Evolutionary conservation across 2,113 vertebrate species (phyloP).

Genomic region (Triplophysa dalaica): DNA sequence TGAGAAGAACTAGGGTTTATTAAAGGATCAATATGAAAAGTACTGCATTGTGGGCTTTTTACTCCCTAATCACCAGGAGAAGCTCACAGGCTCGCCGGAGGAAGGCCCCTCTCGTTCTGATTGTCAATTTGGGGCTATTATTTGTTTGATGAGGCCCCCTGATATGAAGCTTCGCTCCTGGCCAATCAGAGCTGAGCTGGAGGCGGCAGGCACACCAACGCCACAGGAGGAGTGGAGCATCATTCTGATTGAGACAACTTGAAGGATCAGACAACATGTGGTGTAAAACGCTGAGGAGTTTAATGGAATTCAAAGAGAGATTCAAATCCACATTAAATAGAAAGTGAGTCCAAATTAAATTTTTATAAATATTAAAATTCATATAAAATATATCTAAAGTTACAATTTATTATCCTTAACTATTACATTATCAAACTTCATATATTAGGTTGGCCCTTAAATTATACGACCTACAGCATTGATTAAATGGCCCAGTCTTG

Average conservation of each 20-base stretch:
- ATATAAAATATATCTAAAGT: too few species aligned
- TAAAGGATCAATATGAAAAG: constrained; percentile 43
- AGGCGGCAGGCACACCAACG: constrained; percentile 39
- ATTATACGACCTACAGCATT: not conserved
- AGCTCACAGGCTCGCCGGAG: constrained; percentile 17
- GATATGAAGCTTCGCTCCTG: constrained; percentile 45
- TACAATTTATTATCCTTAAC: too few species aligned
- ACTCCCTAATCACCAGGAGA: constrained; percentile 33
- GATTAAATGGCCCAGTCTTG: not conserved
- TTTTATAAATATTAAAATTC: too few species aligned
- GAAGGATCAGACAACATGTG: constrained; percentile 31
- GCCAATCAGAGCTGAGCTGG: constrained; percentile 48
- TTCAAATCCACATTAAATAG: not conserved
- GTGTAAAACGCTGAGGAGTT: constrained; percentile 19
- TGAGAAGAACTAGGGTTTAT: constrained; percentile 13
- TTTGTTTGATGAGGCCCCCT: constrained; percentile 57
- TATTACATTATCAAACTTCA: too few species aligned
- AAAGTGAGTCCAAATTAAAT: not conserved
- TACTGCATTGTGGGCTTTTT: not conserved
- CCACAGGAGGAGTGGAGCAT: constrained; percentile 32
- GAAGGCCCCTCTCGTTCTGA: constrained; percentile 38
- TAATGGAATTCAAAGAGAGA: constrained; percentile 1
- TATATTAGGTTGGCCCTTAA: not conserved
- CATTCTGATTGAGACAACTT: constrained; percentile 41
- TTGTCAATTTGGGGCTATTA: constrained; percentile 54